phyloP scores from a whole-genome alignment of 1,140 invertebrate genomes.

The Atta colombica region DNA sequence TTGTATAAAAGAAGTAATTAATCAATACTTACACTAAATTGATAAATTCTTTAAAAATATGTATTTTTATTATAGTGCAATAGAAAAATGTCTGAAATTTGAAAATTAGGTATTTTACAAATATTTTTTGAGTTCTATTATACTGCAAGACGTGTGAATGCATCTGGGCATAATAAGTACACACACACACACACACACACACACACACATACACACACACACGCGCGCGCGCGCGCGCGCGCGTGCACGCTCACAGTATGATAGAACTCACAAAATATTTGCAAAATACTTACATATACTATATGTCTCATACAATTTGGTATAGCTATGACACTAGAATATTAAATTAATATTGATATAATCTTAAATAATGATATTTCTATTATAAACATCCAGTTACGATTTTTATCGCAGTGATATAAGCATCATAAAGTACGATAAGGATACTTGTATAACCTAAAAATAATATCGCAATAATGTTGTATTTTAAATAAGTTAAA shows the following conservation, averaged over 20 bases:
- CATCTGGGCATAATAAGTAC: too few relatives aligned
- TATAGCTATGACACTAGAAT: not conserved
- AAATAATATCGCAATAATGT: not conserved
- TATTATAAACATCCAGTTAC: not conserved
- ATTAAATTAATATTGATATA: not conserved
- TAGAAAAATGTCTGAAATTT: not conserved
- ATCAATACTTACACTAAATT: not conserved
- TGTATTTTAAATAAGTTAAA: not conserved
- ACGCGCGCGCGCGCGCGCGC: too few relatives aligned
- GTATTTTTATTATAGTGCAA: not conserved
- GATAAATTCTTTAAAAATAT: not conserved
- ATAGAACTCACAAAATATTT: not conserved
- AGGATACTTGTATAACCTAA: slow-evolving; percentile 10
- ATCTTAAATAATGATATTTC: not conserved
- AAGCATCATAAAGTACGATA: slow-evolving; percentile 31
- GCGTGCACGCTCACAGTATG: too few relatives aligned
- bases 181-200: too few relatives aligned
- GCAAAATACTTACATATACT: not conserved
- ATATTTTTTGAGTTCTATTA: too few relatives aligned
- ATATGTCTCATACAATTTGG: too few relatives aligned
- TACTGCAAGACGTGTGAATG: too few relatives aligned
- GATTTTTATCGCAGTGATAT: slow-evolving; percentile 10
- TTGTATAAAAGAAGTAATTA: not conserved
- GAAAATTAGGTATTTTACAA: too few relatives aligned
- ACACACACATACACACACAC: too few relatives aligned